Evolutionary conservation across 2,888 invertebrate genomes (phyloP).

Genomic region (Leptothorax acervorum): DNA sequence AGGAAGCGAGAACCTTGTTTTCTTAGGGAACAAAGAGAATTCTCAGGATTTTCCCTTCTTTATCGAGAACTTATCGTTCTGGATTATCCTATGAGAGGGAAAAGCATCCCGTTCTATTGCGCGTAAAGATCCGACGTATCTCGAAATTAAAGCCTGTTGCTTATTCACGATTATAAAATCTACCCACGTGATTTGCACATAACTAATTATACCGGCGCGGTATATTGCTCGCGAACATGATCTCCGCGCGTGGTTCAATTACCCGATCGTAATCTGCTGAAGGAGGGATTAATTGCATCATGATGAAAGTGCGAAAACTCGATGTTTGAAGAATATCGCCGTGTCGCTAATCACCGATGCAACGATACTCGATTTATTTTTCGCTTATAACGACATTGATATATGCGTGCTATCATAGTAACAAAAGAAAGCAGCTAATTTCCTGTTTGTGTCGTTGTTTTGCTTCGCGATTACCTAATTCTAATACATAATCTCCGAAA

Average conservation of each 20-base stretch:
- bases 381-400: not conserved
- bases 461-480: not conserved
- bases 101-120: not conserved
- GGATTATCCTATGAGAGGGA: constrained; percentile 31
- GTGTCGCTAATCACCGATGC: not conserved
- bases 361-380: constrained; percentile 14
- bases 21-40: constrained; percentile 42
- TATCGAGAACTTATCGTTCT: constrained; percentile 44
- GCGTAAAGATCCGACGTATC: constrained; percentile 10
- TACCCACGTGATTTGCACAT: constrained; percentile 32
- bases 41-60: constrained; percentile 35
- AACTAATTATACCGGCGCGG: constrained; percentile 44
- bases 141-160: constrained; percentile 46
- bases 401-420: not conserved
- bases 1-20: constrained; percentile 38
- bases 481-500: not conserved
- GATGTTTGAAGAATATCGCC: constrained; percentile 24
- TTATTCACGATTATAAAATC: constrained; percentile 33
- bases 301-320: constrained; percentile 30
- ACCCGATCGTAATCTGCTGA: constrained; percentile 39
- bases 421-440: constrained; percentile 10
- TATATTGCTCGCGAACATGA: constrained; percentile 15
- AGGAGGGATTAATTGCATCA: constrained; percentile 43
- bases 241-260: constrained; percentile 24
- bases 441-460: not conserved